phyloP scores from a whole-genome alignment of 2,797 vertebrate species.

The Chloroceryle amazona region DNA sequence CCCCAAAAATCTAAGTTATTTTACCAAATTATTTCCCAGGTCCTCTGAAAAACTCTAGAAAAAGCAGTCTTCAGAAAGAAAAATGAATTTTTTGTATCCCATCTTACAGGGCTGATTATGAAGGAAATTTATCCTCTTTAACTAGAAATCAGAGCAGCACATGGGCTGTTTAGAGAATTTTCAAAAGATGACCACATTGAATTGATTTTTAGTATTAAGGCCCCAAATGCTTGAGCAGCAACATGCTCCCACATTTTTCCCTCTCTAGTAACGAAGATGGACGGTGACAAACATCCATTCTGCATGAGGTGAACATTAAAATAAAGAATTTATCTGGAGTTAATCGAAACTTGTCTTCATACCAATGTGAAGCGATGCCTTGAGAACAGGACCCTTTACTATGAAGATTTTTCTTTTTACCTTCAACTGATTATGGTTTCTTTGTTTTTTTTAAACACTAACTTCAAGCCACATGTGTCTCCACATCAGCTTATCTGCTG shows the following conservation, averaged over 20 bases:
- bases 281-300: conserved; percentile 52
- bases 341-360: conserved; percentile 66
- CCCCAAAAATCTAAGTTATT: neutral
- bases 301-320: conserved; percentile 44
- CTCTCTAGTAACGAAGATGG: neutral
- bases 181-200: conserved; percentile 33
- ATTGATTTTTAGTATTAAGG: neutral
- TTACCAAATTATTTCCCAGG: neutral
- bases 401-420: conserved; percentile 53
- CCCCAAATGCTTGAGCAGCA: neutral
- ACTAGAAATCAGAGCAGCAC: neutral
- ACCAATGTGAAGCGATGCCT: neutral
- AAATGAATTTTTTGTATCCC: neutral
- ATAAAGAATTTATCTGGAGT: conserved; percentile 57
- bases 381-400: conserved; percentile 51
- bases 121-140: neutral
- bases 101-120: neutral
- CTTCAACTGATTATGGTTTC: conserved; percentile 43
- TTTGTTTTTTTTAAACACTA: conserved; percentile 30
- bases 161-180: neutral
- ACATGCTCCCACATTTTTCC: conserved; percentile 28
- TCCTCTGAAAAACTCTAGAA: neutral
- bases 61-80: neutral
- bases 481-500: conserved; percentile 68
- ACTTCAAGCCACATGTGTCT: conserved; percentile 57